Percentiles rank a stretch among this genome's conserved stretches.
Evolutionary conservation across 2,113 vertebrate species (phyloP).

Genomic region (Nothobranchius kuhntae): DNA sequence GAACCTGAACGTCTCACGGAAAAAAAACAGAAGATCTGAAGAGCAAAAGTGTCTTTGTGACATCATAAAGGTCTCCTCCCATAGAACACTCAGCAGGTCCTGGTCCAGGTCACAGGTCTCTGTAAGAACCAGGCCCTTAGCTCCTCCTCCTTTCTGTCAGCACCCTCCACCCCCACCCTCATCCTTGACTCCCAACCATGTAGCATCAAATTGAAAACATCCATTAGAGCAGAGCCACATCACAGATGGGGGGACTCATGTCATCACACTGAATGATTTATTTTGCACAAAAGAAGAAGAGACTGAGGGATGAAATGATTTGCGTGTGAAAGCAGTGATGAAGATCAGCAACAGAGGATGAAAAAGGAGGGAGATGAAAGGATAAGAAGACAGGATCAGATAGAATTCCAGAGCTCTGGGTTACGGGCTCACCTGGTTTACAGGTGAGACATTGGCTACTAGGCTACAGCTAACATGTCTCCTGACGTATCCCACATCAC

Average conservation of each 20-base stretch:
- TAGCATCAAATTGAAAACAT: constrained; percentile 73
- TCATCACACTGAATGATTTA: constrained; percentile 53
- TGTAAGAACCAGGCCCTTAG: too few relatives aligned
- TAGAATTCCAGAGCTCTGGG: constrained; percentile 56
- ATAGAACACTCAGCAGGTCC: neutral
- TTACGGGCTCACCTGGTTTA: constrained; percentile 56
- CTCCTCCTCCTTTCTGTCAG: too few relatives aligned
- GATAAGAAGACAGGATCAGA: constrained; percentile 45
- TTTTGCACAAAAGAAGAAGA: constrained; percentile 34
- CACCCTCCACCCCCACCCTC: neutral
- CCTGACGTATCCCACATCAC: too few relatives aligned
- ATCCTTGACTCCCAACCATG: constrained; percentile 49
- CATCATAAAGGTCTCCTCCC: neutral
- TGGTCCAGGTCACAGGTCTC: neutral
- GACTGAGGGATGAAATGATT: constrained; percentile 41
- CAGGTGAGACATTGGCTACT: constrained; percentile 31
- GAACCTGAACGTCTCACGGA: too few relatives aligned
- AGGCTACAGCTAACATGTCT: too few relatives aligned
- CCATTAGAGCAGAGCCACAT: constrained; percentile 64
- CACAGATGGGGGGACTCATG: constrained; percentile 41
- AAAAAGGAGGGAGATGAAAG: constrained; percentile 28
- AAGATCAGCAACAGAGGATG: constrained; percentile 43
- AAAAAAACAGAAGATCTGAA: too few relatives aligned
- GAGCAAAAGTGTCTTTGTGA: too few relatives aligned
- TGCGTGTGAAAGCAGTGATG: constrained; percentile 56